phyloP scores from a whole-genome alignment of 2,888 invertebrate species.

The Crioceris asparagi region DNA sequence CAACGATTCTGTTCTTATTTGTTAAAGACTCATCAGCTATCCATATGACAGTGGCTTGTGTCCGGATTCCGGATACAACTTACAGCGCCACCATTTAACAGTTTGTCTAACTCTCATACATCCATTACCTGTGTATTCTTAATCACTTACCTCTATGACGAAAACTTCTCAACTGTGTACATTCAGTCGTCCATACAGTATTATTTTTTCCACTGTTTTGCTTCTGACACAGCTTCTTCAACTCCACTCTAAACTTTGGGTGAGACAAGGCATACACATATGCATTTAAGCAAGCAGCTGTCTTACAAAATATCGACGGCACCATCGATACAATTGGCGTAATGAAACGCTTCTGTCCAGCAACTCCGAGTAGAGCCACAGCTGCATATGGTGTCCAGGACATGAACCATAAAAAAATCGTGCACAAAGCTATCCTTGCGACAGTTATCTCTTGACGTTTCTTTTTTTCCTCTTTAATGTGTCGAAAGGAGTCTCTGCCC shows the following conservation, averaged over 20 bases:
- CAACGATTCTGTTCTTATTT: too few relatives aligned
- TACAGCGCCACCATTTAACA: too few relatives aligned
- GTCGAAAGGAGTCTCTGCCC: constrained; percentile 38
- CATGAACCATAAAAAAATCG: constrained; percentile 63
- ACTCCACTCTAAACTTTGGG: constrained; percentile 59
- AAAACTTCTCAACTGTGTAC: too few relatives aligned
- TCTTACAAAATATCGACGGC: constrained; percentile 71
- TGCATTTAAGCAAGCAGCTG: constrained; percentile 71
- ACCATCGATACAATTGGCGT: constrained; percentile 64
- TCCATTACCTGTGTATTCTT: too few relatives aligned
- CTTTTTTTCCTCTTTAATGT: constrained; percentile 52
- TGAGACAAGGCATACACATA: constrained; percentile 71
- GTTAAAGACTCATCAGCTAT: too few relatives aligned
- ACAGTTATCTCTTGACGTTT: constrained; percentile 61
- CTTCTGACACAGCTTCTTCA: constrained; percentile 15
- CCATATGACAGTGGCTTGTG: too few relatives aligned
- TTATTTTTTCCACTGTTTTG: background rate
- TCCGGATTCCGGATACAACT: too few relatives aligned
- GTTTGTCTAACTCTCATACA: too few relatives aligned
- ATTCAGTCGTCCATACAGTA: too few relatives aligned
- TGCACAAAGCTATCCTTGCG: constrained; percentile 55
- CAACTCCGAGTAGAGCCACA: constrained; percentile 63
- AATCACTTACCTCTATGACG: too few relatives aligned
- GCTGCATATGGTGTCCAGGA: constrained; percentile 78
- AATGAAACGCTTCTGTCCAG: constrained; percentile 50